Evolutionary conservation across 2,113 vertebrate genomes (phyloP), one percentile per base, ranked within the genome.

Genomic region (Pogonocichla stellata): DNA sequence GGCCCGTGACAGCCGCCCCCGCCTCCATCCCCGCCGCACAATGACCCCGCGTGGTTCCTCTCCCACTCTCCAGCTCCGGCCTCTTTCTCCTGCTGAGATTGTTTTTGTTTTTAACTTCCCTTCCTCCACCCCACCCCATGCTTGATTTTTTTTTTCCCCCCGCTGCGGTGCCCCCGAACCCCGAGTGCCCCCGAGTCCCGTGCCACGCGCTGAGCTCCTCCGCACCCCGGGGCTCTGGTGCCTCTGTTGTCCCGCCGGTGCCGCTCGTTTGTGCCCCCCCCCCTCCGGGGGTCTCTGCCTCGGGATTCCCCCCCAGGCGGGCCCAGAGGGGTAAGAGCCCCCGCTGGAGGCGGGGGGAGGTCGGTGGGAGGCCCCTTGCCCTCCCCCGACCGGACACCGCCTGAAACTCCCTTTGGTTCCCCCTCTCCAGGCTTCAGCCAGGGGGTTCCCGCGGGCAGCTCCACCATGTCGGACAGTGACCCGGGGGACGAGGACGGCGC

Each of bases 401-500:
- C 31, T 86, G 83, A 61, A 23, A 14, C 28, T 60, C 25, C 62
- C 22, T 38, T 71, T 19, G 67, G 67, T 67, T 77, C 83, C 90
- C 22, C 53, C 69, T 86, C 48, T 43, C 36, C 81, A 98, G 97
- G 97, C 65, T 96, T 88, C 29, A 65, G 54, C 29, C 94, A 94
- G 87, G 89, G 94, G 38, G 66, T 74, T 38, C 71, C 91, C 5
- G 90, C 38, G 31, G 91, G 92, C 94, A 86, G 98, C 94, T 98
- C 98, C 42, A 97, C 98, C 93, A 98, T 99, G 98, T 99, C 99
- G 3, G 99, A 99, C 93, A 99, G 99, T n/a, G 99, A 99, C 86
- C 96, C 96, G 26, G 98, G 98, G 14, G 98, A 99, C 69, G 98
- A 99, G 10, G 99, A 99, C 84, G 91, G 97, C 58, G 92, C 98